Base-by-base conservation (phyloP, 2,797 vertebrate genomes). In the Enteromius paludinosus region DNA sequence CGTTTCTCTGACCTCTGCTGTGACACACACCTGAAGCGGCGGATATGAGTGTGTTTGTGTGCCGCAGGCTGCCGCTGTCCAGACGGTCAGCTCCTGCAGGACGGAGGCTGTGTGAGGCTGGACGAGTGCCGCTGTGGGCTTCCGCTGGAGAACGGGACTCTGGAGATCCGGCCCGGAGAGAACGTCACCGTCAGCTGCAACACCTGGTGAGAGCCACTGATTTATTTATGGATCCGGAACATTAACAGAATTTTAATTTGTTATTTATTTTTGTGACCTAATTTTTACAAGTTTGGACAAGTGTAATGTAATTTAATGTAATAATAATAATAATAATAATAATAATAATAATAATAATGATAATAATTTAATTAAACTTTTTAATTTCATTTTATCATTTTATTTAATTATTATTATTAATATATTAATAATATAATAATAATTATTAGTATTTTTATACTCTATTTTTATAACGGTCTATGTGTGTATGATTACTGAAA, bases 61-160 rank as follows among this genome's bases (percentile, higher is more conserved):
- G 41, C n/a, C 8, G 68, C 86, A 98, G 97, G 97, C 35, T 98
- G 97, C 85, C 95, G 94, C 1, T 98, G 97, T 83, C 93, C 95
- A 0, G 90, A 91, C 0, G 96, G 95, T 6, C 93, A 93, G 84
- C 89, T 97, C 68, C 65, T 96, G 68, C 97, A 98, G 89, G 96
- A 96, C 0, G 90, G 94, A 0, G 86, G 0, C 15, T 98, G 97
- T 12, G 94, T 97, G 54, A 90, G 91, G 0, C 30, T 96, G 71
- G 62, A 90, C 1, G 88, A 93, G 0, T 98, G 97, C 85, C 95
- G 93, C 90, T 98, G 97, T 25, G 95, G 95, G 15, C 80, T 95
- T 78, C 95, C 95, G 4, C 88, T 87, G 12, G 93, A 90, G 79
- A 96, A 95, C 0, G 86, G 92, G 81, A 96, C 93, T 0, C 81